Conservation (phyloP, 2,888 invertebrate species). For the Brachycybe producta region DNA sequence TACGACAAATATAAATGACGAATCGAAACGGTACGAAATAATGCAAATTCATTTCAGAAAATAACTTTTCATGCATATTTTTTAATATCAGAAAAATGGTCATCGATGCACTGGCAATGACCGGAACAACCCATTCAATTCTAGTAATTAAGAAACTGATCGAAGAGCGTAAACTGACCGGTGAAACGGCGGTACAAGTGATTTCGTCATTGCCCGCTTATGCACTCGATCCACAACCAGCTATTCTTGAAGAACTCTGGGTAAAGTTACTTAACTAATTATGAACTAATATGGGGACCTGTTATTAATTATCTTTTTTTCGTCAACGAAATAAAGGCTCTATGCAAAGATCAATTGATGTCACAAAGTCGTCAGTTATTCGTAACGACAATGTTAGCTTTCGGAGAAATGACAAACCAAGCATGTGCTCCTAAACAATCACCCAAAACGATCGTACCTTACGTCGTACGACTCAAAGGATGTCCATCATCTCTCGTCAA, state of each 20-base stretch:
- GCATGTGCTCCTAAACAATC: slow-evolving; percentile 26
- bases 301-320: neutral
- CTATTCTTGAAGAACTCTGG: slow-evolving; percentile 28
- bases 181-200: slow-evolving; percentile 26
- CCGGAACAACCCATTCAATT: slow-evolving; percentile 32
- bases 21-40: too few relatives aligned
- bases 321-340: neutral
- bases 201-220: slow-evolving; percentile 28
- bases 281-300: slow-evolving; percentile 18
- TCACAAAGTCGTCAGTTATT: slow-evolving; percentile 18
- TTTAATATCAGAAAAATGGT: slow-evolving; percentile 28
- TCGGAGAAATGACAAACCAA: slow-evolving; percentile 29
- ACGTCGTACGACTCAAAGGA: slow-evolving; percentile 3
- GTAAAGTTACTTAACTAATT: slow-evolving; percentile 26
- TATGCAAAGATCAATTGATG: slow-evolving; percentile 9
- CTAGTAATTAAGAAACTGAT: slow-evolving; percentile 29
- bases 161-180: slow-evolving; percentile 24
- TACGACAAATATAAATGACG: slow-evolving; percentile 21
- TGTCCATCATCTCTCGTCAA: slow-evolving; percentile 6
- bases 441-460: slow-evolving; percentile 13
- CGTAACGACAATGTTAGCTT: slow-evolving; percentile 26
- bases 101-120: slow-evolving; percentile 27
- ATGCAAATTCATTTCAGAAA: too few relatives aligned
- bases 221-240: slow-evolving; percentile 30
- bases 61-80: too few relatives aligned